Evolutionary conservation across 2,888 invertebrate species (phyloP), one percentile per base, ranked within the genome.

Genomic region (Clivina fossor): DNA sequence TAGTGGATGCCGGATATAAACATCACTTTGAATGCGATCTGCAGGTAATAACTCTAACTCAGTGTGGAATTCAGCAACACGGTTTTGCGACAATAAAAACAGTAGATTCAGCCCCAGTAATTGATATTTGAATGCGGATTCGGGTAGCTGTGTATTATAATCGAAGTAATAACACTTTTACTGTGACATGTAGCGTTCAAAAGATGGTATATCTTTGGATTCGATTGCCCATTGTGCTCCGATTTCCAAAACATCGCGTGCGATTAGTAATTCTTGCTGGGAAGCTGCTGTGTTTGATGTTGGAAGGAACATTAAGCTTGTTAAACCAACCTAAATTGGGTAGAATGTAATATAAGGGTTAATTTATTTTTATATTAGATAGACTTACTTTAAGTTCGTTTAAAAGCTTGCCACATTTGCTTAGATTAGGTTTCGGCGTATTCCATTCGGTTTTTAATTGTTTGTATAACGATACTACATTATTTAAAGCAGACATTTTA

Each of bases 61-160:
- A 1, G 97, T 98, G 71, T 99, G 99, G 74, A 99, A 99, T 74
- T 99, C 98, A 0, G 98, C 96, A 0, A 99, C 92, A 65, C 96
- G 81, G 74, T 98, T 98, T 73, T 96, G 94, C 2, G 97, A 92
- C 11, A 99, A 77, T 30, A 99, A 78, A 74, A 93, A 94, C 50
- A 99, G 78, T 15, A 99, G 79, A 76, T 99, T 97, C 32, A 99
- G 76, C 0, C 99, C 99, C 26, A 98, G 78, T 15, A 99, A 78
- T 72, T 98, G 93, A 73, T 93, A 94, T 79, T 93, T 95, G 70
- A 89, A 95, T 2, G 91, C 82, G 0, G 97, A 97, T 72, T 95
- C 94, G 7, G 92, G 89, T 37, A 95, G 78, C 67, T 88, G 84
- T 56, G 85, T 80, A 66, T 88, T 88, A 66, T 71, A 83, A 75